phyloP scores from a whole-genome alignment of 2,888 invertebrate genomes.

The Melinopterus prodromus region DNA sequence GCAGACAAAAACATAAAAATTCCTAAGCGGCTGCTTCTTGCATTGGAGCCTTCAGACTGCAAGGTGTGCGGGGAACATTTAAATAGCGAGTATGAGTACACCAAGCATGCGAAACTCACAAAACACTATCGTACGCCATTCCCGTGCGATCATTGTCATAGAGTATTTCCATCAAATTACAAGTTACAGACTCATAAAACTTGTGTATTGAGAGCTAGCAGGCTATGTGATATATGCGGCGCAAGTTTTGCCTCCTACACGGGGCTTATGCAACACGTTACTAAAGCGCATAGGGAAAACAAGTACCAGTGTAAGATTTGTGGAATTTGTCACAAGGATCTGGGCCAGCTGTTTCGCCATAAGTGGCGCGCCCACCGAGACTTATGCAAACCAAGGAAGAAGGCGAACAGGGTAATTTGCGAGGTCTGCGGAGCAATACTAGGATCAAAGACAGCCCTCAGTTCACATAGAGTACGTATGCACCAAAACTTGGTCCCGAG shows the following conservation, averaged over 20 bases:
- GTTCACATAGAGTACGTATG: constrained; percentile 25
- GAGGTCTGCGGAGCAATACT: constrained; percentile 31
- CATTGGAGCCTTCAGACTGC: constrained; percentile 24
- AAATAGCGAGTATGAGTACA: constrained; percentile 28
- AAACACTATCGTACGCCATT: constrained; percentile 33
- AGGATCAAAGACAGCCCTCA: constrained; percentile 8
- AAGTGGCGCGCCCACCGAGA: constrained; percentile 12
- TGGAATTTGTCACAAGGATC: constrained; percentile 13
- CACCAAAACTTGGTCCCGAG: constrained; percentile 19
- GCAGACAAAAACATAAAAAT: not conserved
- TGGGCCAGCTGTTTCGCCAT: constrained; percentile 23
- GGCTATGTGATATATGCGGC: constrained; percentile 32
- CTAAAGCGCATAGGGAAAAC: constrained; percentile 27
- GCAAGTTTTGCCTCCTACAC: constrained; percentile 24
- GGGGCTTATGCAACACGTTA: constrained; percentile 16
- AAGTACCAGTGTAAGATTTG: constrained; percentile 35
- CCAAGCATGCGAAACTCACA: constrained; percentile 26
- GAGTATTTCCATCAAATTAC: constrained; percentile 32
- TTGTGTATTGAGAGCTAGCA: not conserved
- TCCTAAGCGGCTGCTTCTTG: not conserved
- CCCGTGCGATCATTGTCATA: constrained; percentile 36
- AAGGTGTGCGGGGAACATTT: constrained; percentile 24
- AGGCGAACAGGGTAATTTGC: constrained; percentile 23
- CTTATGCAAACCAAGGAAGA: not conserved
- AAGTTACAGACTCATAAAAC: constrained; percentile 31